Base-by-base conservation (phyloP, 2,113 vertebrate species). In the Podilymbus podiceps region DNA sequence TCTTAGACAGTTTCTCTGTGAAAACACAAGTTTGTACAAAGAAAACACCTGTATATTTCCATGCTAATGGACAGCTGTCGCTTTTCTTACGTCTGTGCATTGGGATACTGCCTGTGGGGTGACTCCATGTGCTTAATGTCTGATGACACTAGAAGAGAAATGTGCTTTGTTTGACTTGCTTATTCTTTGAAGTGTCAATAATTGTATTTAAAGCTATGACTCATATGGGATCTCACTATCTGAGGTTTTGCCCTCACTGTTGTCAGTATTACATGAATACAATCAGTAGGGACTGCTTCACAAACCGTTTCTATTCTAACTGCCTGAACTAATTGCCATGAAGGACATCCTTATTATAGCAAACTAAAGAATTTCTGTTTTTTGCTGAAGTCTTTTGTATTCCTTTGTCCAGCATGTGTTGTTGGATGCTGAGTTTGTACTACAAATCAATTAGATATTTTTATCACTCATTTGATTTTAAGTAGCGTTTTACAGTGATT, bases 1-100 rank as follows among this genome's bases (percentile, higher is more conserved):
- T 66, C 42, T 78, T 0, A 0, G 38, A 23, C 4, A 0, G 3
- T 56, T 88, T 73, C 9, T 78, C 27, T 42, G 19, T 91, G 59
- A 75, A 82, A 92, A 75, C 28, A 6, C 3, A 58, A 20, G 15
- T 42, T 67, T 46, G 4, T 42, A 25, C 24, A 46, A 13, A 49
- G 33, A 46, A 68, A 83, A 75, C 8, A 20, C 17, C 11, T 35
- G 30, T 62, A 42, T 80, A 21, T 58, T 91, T 84, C 11, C 18
- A 22, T 58, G 6, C 35, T 80, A 46, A 50, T 23, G n/a, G 50
- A 35, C 16, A 69, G 8, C 15, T 63, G 7, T 17, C 2, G 1
- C 56, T 63, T 78, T 42, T 64, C 22, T 50, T 69, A 42, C 4
- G 17, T 28, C 24, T 28, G 0, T 14, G 28, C 16, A 31, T 42